Percentiles rank a stretch among this genome's conserved stretches.
Conservation (phyloP, 2,113 vertebrate genomes). For the Acinonyx jubatus region DNA sequence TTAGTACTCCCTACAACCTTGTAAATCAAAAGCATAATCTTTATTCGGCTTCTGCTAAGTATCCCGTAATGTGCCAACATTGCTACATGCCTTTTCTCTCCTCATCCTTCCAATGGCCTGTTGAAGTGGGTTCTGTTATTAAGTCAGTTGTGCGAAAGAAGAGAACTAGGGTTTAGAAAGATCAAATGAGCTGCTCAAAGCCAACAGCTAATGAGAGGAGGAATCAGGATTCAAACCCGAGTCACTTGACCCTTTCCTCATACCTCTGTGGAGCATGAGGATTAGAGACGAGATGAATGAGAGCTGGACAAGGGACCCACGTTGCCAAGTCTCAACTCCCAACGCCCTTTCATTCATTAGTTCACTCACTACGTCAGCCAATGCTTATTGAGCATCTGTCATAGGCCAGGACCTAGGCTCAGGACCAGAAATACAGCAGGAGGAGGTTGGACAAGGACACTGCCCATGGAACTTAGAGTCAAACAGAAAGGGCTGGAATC, state of each 20-base stretch:
- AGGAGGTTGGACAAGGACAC: neutral
- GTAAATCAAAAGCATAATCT: slow-evolving; percentile 38
- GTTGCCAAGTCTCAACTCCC: neutral
- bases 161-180: slow-evolving; percentile 43
- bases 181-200: slow-evolving; percentile 31
- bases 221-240: neutral
- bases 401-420: neutral
- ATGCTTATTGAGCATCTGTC: neutral
- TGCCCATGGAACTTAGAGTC: neutral
- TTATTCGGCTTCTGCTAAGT: neutral
- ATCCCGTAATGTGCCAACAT: neutral
- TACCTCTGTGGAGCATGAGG: neutral
- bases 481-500: neutral
- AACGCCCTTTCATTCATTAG: neutral
- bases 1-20: neutral
- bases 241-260: neutral
- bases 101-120: neutral
- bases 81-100: neutral
- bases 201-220: neutral
- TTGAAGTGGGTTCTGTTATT: slow-evolving; percentile 29
- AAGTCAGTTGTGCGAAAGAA: slow-evolving; percentile 30
- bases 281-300: neutral
- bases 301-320: neutral
- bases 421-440: neutral
- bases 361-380: neutral